A percentile compares a stretch with the other conserved stretches of the same genome.
These are phyloP conservation scores for Hirtodrosophila alboralis DNA, from an alignment of 2,888 invertebrate species.

Conservation along the genomic window DNA sequence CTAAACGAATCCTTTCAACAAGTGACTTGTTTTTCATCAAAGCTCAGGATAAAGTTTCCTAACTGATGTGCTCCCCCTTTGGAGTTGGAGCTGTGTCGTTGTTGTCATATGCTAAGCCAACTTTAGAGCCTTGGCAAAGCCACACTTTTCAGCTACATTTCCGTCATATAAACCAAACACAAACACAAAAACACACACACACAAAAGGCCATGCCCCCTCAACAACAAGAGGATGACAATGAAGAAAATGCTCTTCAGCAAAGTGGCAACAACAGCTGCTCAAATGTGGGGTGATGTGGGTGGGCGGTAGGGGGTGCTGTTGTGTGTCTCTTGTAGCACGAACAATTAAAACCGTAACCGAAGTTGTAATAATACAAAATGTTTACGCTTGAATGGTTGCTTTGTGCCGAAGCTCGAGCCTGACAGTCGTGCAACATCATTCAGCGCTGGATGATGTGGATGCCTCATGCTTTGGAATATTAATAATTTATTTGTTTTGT, in stretches of 20 bases:
- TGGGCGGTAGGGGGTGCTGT: constrained; percentile 4
- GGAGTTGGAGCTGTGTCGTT: too few species aligned
- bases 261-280: constrained; percentile 53
- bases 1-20: constrained; percentile 59
- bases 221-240: constrained; percentile 49
- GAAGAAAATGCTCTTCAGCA: constrained; percentile 61
- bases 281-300: constrained; percentile 22
- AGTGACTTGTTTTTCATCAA: constrained; percentile 55
- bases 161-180: constrained; percentile 45
- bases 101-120: constrained; percentile 73
- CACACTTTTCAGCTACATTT: constrained; percentile 76
- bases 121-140: constrained; percentile 63
- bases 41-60: constrained; percentile 9
- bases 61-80: constrained; percentile 4
- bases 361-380: constrained; percentile 77
- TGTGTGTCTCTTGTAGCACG: constrained; percentile 55
- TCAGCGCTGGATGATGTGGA: constrained; percentile 41
- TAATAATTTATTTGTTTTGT: constrained; percentile 80
- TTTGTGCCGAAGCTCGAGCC: constrained; percentile 53
- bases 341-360: constrained; percentile 74
- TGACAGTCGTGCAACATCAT: constrained; percentile 59
- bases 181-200: constrained; percentile 3
- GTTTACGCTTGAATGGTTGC: constrained; percentile 76
- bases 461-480: constrained; percentile 51
- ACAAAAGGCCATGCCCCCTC: constrained; percentile 10